These are phyloP conservation scores for Sinocyclocheilus rhinocerous DNA, from an alignment of 2,113 vertebrate genomes.

Conservation along the genomic window DNA sequence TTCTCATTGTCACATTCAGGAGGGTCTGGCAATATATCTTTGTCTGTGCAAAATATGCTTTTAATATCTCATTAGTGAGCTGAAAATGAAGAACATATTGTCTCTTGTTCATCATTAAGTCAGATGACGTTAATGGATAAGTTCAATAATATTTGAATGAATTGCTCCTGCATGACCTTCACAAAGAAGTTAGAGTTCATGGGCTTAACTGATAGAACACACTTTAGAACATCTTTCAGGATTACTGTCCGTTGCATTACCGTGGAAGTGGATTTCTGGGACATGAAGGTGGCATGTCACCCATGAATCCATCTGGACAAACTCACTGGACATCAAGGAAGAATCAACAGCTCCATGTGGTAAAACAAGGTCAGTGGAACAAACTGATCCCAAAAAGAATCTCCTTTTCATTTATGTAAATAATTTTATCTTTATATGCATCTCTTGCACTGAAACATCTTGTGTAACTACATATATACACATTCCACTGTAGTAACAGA, in stretches of 20 bases:
- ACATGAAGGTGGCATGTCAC: neutral
- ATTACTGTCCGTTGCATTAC: neutral
- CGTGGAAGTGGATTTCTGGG: slow-evolving; percentile 21
- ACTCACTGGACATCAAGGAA: neutral
- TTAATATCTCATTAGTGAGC: slow-evolving; percentile 67
- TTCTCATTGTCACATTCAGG: slow-evolving; percentile 67
- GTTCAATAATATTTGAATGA: neutral
- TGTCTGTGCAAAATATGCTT: slow-evolving; percentile 63
- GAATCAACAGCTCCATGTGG: neutral
- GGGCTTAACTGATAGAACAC: neutral
- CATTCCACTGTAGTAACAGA: no score
- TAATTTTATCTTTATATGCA: neutral
- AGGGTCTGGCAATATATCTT: slow-evolving; percentile 62
- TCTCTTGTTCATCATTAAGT: slow-evolving; percentile 18
- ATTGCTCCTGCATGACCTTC: slow-evolving; percentile 52
- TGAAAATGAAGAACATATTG: slow-evolving; percentile 48
- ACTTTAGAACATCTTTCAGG: neutral
- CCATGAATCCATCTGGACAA: neutral
- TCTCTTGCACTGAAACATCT: neutral
- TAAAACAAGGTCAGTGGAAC: slow-evolving; percentile 6
- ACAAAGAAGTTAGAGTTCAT: neutral
- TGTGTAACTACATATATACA: neutral
- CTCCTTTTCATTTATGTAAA: neutral
- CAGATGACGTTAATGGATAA: slow-evolving; percentile 30
- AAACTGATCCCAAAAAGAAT: neutral